Percentiles rank a stretch among this genome's conserved stretches.
Conservation (phyloP, 2,888 invertebrate genomes). For the Zaprionus lineosus region DNA sequence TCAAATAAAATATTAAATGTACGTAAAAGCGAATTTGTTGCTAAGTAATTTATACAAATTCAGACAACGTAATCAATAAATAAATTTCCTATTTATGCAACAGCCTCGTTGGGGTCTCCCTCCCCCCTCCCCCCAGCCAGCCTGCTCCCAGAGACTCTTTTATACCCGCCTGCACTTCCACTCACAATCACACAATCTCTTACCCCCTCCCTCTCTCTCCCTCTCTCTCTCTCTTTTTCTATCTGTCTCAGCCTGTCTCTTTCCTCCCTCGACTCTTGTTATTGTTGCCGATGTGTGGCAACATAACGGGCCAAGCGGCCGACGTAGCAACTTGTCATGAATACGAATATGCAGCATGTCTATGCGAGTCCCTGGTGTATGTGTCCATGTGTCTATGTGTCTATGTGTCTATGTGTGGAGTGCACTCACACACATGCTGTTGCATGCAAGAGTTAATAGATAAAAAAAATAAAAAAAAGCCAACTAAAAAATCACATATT, state of each 20-base stretch:
- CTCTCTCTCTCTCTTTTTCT: conserved; percentile 1
- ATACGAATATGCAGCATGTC: conserved; percentile 52
- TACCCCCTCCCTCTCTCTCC: background rate
- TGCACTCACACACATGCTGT: conserved; percentile 16
- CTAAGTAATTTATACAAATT: conserved; percentile 57
- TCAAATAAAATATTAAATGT: conserved; percentile 12
- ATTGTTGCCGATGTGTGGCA: conserved; percentile 33
- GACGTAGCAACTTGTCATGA: conserved; percentile 64
- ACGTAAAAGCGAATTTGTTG: conserved; percentile 41
- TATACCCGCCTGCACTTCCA: background rate
- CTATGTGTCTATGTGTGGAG: background rate
- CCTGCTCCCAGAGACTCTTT: background rate
- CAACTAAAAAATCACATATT: conserved; percentile 22
- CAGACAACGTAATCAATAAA: conserved; percentile 69
- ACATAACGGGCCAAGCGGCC: conserved; percentile 60
- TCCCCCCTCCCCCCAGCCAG: background rate
- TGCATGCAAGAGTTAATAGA: conserved; percentile 40
- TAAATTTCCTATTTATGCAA: conserved; percentile 72
- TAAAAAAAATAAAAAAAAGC: conserved; percentile 3
- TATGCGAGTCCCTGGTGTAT: no score
- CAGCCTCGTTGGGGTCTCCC: conserved; percentile 37
- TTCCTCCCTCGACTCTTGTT: background rate
- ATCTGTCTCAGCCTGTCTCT: background rate
- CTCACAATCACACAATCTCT: background rate
- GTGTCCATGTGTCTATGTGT: background rate